Conservation (phyloP, 2,888 invertebrate genomes). For the Cantharis rustica region DNA sequence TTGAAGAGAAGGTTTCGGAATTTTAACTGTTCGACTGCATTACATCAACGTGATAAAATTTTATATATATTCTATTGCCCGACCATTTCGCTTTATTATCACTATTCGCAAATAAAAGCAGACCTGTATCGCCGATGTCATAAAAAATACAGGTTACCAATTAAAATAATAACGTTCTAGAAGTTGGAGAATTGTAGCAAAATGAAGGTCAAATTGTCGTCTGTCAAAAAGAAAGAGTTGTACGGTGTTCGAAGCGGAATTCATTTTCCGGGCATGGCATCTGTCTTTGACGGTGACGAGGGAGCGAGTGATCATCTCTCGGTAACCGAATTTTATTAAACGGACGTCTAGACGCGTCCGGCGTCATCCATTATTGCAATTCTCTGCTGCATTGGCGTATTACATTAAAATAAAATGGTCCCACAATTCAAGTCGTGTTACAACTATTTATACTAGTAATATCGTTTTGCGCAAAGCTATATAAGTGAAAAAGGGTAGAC, state of each 20-base stretch:
- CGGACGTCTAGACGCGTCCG: constrained; percentile 27
- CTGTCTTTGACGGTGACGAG: constrained; percentile 24
- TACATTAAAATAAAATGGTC: constrained; percentile 24
- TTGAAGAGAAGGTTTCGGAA: constrained; percentile 9
- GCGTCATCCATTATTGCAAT: constrained; percentile 25
- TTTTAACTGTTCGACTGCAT: constrained; percentile 16
- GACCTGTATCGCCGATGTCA: background rate
- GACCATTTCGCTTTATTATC: background rate
- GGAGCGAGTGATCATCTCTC: constrained; percentile 18
- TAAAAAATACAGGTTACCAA: background rate
- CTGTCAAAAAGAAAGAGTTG: constrained; percentile 17
- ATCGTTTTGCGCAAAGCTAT: constrained; percentile 2
- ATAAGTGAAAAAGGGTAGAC: constrained; percentile 18
- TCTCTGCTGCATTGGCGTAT: constrained; percentile 23
- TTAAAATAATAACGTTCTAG: background rate
- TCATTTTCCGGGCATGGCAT: constrained; percentile 14
- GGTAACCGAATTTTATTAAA: constrained; percentile 28
- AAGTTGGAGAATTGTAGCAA: background rate
- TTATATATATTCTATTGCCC: constrained; percentile 35
- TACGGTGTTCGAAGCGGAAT: constrained; percentile 21
- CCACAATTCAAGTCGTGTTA: constrained; percentile 17
- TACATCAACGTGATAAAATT: constrained; percentile 39
- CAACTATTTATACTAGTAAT: constrained; percentile 25
- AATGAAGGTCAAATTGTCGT: constrained; percentile 9
- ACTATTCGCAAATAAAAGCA: background rate